Percentiles rank a stretch among this genome's conserved stretches.
Conservation (phyloP, 2,113 vertebrate genomes). For the Polyodon spathula region DNA sequence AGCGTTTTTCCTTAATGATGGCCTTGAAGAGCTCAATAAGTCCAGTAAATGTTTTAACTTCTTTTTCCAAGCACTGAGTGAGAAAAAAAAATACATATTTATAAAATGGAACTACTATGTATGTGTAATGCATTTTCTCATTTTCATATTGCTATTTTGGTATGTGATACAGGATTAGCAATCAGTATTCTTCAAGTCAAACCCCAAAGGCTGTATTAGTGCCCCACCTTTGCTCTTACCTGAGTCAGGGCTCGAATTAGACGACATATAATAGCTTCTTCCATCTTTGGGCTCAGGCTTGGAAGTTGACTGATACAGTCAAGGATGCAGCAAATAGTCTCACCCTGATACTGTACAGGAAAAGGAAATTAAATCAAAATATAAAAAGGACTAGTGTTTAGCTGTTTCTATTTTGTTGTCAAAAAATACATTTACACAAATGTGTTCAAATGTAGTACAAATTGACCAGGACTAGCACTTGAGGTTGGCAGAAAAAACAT, state of each 20-base stretch:
- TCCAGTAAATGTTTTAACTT: conserved; percentile 23
- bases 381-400: background rate
- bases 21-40: conserved; percentile 41
- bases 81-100: conserved; percentile 3
- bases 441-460: background rate
- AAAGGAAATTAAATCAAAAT: background rate
- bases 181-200: background rate
- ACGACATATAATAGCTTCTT: conserved; percentile 48
- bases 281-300: conserved; percentile 48
- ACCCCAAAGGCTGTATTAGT: background rate
- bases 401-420: background rate
- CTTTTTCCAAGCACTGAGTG: conserved; percentile 38
- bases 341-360: conserved; percentile 46
- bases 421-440: background rate
- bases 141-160: background rate
- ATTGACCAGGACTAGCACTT: background rate
- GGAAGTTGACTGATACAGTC: conserved; percentile 53
- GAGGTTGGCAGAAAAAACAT: background rate
- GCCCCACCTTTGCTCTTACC: conserved; percentile 29
- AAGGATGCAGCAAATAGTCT: conserved; percentile 58
- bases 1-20: conserved; percentile 34
- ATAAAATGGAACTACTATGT: background rate
- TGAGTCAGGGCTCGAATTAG: conserved; percentile 52
- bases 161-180: background rate
- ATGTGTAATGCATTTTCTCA: background rate